Evolutionary conservation across 2,797 vertebrate species (phyloP), one percentile per base, ranked within the genome.

Genomic region (Bucorvus abyssinicus): DNA sequence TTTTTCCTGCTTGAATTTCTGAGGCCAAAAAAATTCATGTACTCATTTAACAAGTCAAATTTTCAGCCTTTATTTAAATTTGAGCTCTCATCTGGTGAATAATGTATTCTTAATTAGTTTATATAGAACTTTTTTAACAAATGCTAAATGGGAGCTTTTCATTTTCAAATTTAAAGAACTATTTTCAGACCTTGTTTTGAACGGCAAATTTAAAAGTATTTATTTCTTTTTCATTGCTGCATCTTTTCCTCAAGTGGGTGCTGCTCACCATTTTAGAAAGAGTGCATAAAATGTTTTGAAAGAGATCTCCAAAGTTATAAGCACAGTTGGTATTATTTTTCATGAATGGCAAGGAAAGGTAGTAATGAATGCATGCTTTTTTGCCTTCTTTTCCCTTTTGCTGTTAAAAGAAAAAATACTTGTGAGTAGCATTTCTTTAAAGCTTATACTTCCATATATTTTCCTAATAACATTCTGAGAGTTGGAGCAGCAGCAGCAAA

Each of bases 401-500:
- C 18, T 7, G 9, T 40, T 67, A 9, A 36, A 90, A 67, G 44
- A 56, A 24, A 24, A 18, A 61, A 27, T 9, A 40, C 1, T 4
- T 21, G 21, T 7, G 18, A 2, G 20, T 19, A n/a, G n/a, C n/a
- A n/a, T 68, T 87, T 84, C 34, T 76, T 79, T 79, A 73, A 89
- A 68, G 8, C 13, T 73, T 65, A 1, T 65, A 32, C 10, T 45
- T 81, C 15, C 50, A 11, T 60, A 21, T 68, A 68, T 91, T 74
- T 79, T 94, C 50, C 60, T 55, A 6, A 34, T 75, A 63, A 32
- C 63, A 57, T 29, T 76, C 14, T 83, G 76, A 87, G 71, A 91
- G 59, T 87, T 84, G 84, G 59, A 91, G 38, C 26, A 91, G 34
- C 84, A 95, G 74, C 67, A 89, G 74, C 70, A 92, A 90, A 92